Evolutionary conservation across 2,797 vertebrate genomes (phyloP), one percentile per base, ranked within the genome.

Genomic region (Aeoliscus strigatus): DNA sequence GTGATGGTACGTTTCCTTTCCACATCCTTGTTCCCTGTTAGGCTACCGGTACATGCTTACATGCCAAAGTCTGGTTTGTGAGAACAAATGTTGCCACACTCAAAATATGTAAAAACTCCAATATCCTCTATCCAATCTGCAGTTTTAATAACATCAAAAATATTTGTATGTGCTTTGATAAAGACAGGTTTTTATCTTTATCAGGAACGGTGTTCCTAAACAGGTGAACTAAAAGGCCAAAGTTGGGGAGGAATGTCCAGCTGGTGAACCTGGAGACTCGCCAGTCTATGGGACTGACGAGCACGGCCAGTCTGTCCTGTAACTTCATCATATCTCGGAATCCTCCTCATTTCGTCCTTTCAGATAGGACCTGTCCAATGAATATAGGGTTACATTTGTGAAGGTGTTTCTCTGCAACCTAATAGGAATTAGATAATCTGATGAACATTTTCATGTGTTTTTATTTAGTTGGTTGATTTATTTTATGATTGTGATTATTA

Each of bases 161-260:
- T n/a, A n/a, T n/a, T n/a, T n/a, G n/a, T 21, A 21, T 3, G 18
- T 21, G 10, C 10, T 36, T 13, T 25, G 13, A 26, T 8, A 17
- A 24, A 25, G 6, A 21, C 3, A 21, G 6, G n/a, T n/a, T n/a
- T n/a, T n/a, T n/a, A n/a, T n/a, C n/a, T n/a, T n/a, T n/a, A 12
- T 27, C 13, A 18, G n/a, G 35, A 17, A 16, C 51, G 6, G 9
- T 39, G 50, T 45, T 27, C 51, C 38, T 25, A 17, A 43, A 9
- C 45, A 51, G 48, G 2, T 11, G 36, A 37, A 3, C 2, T 47
- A 25, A 46, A 51, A 68, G 51, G 42, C 39, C 53, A 15, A 5
- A 28, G 15, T 37, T 10, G 31, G 39, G 38, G 32, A 30, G 52
- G 62, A 70, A 75, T 66, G 47, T 62, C 41, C 64, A 73, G 51